phyloP scores from a whole-genome alignment of 2,113 vertebrate species.

The Puffinus mauretanicus region DNA sequence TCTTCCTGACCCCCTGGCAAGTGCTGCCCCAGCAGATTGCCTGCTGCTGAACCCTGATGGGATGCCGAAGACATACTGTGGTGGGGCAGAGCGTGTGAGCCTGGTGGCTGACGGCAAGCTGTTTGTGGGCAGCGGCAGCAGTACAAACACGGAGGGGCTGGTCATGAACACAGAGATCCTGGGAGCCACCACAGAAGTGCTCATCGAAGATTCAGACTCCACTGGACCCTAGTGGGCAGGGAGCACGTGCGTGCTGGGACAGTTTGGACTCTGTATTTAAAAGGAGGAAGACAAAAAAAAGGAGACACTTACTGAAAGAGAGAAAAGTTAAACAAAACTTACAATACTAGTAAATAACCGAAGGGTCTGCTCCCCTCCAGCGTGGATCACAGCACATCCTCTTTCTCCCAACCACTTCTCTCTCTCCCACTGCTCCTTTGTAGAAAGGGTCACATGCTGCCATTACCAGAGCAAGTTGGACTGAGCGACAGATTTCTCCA shows the following conservation, averaged over 20 bases:
- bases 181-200: conserved; percentile 82
- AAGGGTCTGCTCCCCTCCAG: conserved; percentile 77
- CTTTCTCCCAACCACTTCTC: conserved; percentile 22
- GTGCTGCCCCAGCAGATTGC: conserved; percentile 66
- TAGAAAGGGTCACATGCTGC: conserved; percentile 61
- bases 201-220: conserved; percentile 82
- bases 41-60: conserved; percentile 73
- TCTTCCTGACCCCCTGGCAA: conserved; percentile 76
- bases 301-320: conserved; percentile 63
- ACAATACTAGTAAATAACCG: conserved; percentile 77
- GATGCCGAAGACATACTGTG: conserved; percentile 74
- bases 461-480: conserved; percentile 60
- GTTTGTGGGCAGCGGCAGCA: conserved; percentile 72
- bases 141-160: conserved; percentile 71
- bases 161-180: conserved; percentile 81
- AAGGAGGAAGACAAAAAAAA: conserved; percentile 24
- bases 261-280: conserved; percentile 77
- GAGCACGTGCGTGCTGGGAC: conserved; percentile 63
- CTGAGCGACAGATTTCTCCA: conserved; percentile 38
- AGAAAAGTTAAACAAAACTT: conserved; percentile 71
- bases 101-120: conserved; percentile 77
- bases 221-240: conserved; percentile 75
- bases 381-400: conserved; percentile 72
- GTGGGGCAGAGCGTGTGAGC: conserved; percentile 71
- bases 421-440: conserved; percentile 42